These are phyloP conservation scores for Leucania comma DNA, from an alignment of 2,888 invertebrate genomes.

Conservation along the genomic window DNA sequence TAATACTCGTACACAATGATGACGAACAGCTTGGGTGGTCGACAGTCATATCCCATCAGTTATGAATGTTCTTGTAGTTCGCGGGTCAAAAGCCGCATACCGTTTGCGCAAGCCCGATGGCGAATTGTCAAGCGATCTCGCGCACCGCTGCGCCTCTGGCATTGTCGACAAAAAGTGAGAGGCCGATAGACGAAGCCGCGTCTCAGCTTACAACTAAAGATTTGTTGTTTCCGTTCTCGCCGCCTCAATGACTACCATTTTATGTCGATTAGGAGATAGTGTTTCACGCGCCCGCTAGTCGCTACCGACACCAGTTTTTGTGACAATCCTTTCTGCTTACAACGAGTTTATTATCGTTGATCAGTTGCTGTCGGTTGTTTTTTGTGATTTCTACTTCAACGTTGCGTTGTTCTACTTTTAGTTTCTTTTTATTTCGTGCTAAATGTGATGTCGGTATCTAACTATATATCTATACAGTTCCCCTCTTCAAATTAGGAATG, in stretches of 20 bases:
- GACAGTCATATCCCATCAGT: slow-evolving; percentile 76
- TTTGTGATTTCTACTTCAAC: slow-evolving; percentile 71
- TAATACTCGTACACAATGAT: slow-evolving; percentile 73
- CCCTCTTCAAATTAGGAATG: slow-evolving; percentile 74
- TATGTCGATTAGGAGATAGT: slow-evolving; percentile 90
- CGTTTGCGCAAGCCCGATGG: slow-evolving; percentile 78
- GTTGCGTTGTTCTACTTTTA: slow-evolving; percentile 74
- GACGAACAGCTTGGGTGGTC: slow-evolving; percentile 84
- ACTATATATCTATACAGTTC: slow-evolving; percentile 36
- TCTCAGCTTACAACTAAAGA: slow-evolving; percentile 85
- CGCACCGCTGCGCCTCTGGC: slow-evolving; percentile 68
- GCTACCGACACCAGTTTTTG: slow-evolving; percentile 89
- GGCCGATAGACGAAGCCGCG: slow-evolving; percentile 78
- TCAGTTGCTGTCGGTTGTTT: slow-evolving; percentile 77
- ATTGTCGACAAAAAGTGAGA: slow-evolving; percentile 84
- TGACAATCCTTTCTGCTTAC: slow-evolving; percentile 86
- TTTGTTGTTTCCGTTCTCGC: slow-evolving; percentile 89
- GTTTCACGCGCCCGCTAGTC: slow-evolving; percentile 89
- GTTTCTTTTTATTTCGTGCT: slow-evolving; percentile 66
- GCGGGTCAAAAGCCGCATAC: slow-evolving; percentile 85
- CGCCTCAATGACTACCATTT: slow-evolving; percentile 90
- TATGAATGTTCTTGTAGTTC: slow-evolving; percentile 79
- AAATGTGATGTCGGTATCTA: slow-evolving; percentile 52
- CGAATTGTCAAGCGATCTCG: slow-evolving; percentile 81
- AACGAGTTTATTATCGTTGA: slow-evolving; percentile 87